A percentile compares a stretch with the other conserved stretches of the same genome.
Evolutionary conservation across 2,113 vertebrate species (phyloP).

Genomic region (Platysteira castanea): DNA sequence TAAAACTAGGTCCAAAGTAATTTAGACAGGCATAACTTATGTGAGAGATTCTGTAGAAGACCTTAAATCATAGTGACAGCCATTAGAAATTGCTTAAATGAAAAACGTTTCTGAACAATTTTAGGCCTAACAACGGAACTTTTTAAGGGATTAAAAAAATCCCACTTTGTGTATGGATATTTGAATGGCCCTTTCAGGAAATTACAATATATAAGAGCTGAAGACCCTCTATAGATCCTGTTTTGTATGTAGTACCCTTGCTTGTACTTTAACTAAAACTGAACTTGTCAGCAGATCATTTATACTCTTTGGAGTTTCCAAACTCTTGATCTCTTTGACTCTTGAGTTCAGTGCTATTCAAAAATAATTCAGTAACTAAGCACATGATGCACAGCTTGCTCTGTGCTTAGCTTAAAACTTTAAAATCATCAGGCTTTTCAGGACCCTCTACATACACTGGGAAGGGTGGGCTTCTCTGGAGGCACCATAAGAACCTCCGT

Average conservation of each 20-base stretch:
- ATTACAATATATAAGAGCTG: background rate
- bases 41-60: slow-evolving; percentile 68
- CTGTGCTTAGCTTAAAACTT: background rate
- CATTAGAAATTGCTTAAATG: slow-evolving; percentile 70
- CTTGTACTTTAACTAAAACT: background rate
- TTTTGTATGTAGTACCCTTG: background rate
- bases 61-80: slow-evolving; percentile 80
- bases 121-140: slow-evolving; percentile 34
- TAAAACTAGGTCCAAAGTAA: slow-evolving; percentile 80
- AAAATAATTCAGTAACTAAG: background rate
- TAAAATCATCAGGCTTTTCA: background rate
- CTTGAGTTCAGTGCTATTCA: background rate
- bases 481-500: background rate
- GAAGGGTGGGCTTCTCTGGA: background rate
- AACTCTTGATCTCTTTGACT: background rate
- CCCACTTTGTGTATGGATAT: background rate
- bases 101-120: slow-evolving; percentile 67
- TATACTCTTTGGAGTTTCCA: background rate
- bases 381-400: background rate
- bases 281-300: background rate
- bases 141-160: background rate
- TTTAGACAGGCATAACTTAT: slow-evolving; percentile 71
- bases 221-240: background rate
- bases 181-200: background rate
- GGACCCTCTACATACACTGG: background rate